phyloP scores from a whole-genome alignment of 2,888 invertebrate genomes.

The Marronus borbonicus region DNA sequence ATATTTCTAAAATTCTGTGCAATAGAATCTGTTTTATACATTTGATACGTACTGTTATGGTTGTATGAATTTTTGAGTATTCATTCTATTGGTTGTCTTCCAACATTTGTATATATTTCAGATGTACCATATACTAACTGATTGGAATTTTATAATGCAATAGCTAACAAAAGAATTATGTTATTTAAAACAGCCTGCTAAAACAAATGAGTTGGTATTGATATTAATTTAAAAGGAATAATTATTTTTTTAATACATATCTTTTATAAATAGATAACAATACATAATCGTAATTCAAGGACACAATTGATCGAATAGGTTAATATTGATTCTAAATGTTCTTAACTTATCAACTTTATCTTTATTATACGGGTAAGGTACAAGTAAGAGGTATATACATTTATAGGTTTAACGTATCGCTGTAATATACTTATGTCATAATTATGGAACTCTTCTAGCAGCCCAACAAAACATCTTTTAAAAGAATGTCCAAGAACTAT shows the following conservation, averaged over 20 bases:
- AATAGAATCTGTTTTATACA: slow-evolving; percentile 27
- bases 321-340: too few species aligned
- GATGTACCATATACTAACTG: slow-evolving; percentile 10
- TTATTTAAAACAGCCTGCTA: background rate
- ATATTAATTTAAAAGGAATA: background rate
- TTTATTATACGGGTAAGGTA: too few species aligned
- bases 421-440: too few species aligned
- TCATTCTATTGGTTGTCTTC: slow-evolving; percentile 29
- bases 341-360: too few species aligned
- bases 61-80: slow-evolving; percentile 20
- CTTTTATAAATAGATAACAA: background rate
- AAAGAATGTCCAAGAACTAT: too few species aligned
- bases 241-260: too few species aligned
- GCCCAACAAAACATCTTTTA: too few species aligned
- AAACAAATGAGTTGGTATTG: background rate
- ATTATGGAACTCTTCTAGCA: too few species aligned
- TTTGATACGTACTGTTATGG: slow-evolving; percentile 18
- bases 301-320: too few species aligned
- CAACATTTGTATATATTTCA: slow-evolving; percentile 22
- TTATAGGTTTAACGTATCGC: too few species aligned
- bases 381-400: too few species aligned
- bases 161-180: background rate
- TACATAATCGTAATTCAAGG: too few species aligned
- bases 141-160: slow-evolving; percentile 8
- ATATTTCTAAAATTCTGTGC: slow-evolving; percentile 18